Conservation (phyloP, 2,797 vertebrate species). For the Sebastes reedi region DNA sequence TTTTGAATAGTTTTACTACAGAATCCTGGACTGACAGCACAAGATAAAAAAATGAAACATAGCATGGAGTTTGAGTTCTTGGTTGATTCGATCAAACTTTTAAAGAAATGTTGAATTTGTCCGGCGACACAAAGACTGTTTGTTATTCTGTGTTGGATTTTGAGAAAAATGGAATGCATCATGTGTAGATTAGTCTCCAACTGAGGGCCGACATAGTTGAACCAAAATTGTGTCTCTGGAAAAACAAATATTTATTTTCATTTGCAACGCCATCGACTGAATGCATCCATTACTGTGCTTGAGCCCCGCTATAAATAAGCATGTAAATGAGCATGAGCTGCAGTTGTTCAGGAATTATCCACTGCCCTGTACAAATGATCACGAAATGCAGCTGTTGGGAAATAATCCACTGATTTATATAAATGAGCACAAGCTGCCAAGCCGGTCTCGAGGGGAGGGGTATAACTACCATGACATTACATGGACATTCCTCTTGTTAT, state of each 20-base stretch:
- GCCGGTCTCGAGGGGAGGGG: too few species aligned
- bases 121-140: neutral
- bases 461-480: too few species aligned
- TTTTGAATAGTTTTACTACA: slow-evolving; percentile 10
- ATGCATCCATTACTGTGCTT: neutral
- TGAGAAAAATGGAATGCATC: neutral
- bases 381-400: too few species aligned
- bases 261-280: neutral
- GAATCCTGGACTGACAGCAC: slow-evolving; percentile 2
- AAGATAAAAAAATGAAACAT: neutral
- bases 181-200: neutral
- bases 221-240: neutral
- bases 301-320: too few species aligned
- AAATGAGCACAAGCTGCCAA: too few species aligned
- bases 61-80: neutral
- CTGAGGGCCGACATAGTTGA: neutral
- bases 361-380: neutral
- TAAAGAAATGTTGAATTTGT: neutral
- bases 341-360: neutral
- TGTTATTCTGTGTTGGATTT: neutral
- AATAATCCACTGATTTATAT: too few species aligned
- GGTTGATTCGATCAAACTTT: slow-evolving; percentile 5
- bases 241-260: neutral
- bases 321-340: neutral
- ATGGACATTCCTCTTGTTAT: too few species aligned